Conservation (phyloP, 2,797 vertebrate genomes). For the Sparidentex hasta region DNA sequence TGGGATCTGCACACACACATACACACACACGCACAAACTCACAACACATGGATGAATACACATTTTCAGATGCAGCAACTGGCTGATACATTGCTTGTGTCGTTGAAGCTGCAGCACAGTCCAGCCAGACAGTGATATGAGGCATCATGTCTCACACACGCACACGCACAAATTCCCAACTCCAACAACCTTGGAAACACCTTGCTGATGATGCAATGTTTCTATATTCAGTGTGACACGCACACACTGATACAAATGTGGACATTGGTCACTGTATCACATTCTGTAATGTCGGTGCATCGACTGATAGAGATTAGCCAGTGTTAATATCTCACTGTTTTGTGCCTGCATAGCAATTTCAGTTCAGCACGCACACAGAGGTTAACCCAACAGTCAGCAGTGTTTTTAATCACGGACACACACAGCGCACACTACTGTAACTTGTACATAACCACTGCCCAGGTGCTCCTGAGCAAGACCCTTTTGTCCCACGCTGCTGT, state of each 20-base stretch:
- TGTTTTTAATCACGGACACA: background rate
- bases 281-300: constrained; percentile 9
- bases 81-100: constrained; percentile 16
- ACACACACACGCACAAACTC: background rate
- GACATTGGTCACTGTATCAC: constrained; percentile 61
- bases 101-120: constrained; percentile 9
- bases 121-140: background rate
- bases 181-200: constrained; percentile 25
- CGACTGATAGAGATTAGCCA: constrained; percentile 42
- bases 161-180: background rate
- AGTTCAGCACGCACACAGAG: background rate
- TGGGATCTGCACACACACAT: background rate
- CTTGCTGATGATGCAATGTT: constrained; percentile 31
- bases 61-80: background rate
- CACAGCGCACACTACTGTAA: background rate
- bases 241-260: constrained; percentile 46
- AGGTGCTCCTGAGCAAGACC: background rate
- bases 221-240: constrained; percentile 4
- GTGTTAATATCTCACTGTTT: constrained; percentile 46
- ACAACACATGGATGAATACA: background rate
- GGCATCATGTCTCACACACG: background rate
- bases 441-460: background rate
- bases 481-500: background rate
- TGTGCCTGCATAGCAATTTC: background rate
- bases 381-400: background rate